Evolutionary conservation across 2,113 vertebrate genomes (phyloP).

Genomic region (Monarcha castaneiventris): DNA sequence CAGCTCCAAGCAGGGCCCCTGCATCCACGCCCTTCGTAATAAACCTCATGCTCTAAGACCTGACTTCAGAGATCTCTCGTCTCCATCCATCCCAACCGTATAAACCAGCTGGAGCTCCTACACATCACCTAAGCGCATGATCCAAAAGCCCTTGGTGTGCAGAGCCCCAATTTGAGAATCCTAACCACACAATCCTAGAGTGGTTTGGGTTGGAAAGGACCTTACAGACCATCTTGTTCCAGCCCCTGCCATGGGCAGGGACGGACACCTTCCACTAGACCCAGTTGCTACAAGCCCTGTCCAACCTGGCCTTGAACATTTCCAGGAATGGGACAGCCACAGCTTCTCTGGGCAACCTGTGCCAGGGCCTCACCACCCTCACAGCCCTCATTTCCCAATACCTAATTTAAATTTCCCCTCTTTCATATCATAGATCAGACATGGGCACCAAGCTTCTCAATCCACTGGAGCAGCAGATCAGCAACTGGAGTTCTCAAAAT

Average conservation of each 20-base stretch:
- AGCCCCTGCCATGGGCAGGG: background rate
- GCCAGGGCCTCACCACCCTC: background rate
- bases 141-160: background rate
- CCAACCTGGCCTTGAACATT: background rate
- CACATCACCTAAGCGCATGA: background rate
- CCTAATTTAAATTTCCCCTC: background rate
- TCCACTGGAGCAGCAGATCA: background rate
- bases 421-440: background rate
- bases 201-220: background rate
- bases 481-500: background rate
- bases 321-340: background rate
- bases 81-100: too few species aligned
- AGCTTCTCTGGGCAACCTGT: background rate
- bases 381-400: background rate
- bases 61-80: too few species aligned
- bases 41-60: too few species aligned
- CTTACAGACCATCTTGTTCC: background rate
- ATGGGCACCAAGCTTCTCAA: accelerated
- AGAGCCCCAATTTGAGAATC: background rate
- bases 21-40: too few species aligned
- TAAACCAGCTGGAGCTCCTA: too few species aligned
- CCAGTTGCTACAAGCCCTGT: background rate
- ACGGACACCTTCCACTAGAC: background rate
- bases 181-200: background rate
- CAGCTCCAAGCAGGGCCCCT: too few species aligned